These are phyloP conservation scores for Pelecanoides urinatrix DNA, from an alignment of 2,113 vertebrate species.

Conservation along the genomic window DNA sequence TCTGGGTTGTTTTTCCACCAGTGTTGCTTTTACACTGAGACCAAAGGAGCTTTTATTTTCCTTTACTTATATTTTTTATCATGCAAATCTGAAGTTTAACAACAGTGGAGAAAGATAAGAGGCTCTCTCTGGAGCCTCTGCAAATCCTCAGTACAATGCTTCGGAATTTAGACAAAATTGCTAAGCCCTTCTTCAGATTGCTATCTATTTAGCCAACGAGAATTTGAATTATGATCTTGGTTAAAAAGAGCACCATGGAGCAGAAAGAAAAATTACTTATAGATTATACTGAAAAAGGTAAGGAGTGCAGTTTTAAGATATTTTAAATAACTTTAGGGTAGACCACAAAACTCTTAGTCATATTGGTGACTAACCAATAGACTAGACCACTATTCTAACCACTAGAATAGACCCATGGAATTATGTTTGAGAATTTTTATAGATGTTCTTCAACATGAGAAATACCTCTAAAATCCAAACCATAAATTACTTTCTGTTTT, in stretches of 20 bases:
- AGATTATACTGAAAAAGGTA: slow-evolving; percentile 1
- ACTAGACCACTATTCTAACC: not conserved
- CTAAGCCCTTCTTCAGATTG: slow-evolving; percentile 29
- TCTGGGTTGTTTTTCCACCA: slow-evolving; percentile 4
- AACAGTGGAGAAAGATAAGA: slow-evolving; percentile 61
- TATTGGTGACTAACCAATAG: not conserved
- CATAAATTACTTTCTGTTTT: not conserved
- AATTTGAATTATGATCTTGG: slow-evolving; percentile 33
- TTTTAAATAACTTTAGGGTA: not conserved
- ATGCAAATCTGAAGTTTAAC: slow-evolving; percentile 66
- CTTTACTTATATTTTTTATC: slow-evolving; percentile 64
- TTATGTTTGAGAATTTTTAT: not conserved
- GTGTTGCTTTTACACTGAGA: slow-evolving; percentile 13
- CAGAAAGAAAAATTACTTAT: not conserved
- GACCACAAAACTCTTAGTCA: not conserved
- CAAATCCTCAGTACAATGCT: slow-evolving; percentile 47
- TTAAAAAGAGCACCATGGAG: not conserved
- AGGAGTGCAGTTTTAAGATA: not conserved
- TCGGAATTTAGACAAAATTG: slow-evolving; percentile 47
- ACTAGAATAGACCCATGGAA: not conserved
- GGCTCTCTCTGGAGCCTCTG: slow-evolving; percentile 10
- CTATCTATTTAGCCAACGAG: slow-evolving; percentile 41
- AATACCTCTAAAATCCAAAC: not conserved
- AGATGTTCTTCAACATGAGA: not conserved
- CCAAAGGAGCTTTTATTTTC: slow-evolving; percentile 1